These are phyloP conservation scores for Poecilia wingei DNA, from an alignment of 2,797 vertebrate species.

Conservation along the genomic window DNA sequence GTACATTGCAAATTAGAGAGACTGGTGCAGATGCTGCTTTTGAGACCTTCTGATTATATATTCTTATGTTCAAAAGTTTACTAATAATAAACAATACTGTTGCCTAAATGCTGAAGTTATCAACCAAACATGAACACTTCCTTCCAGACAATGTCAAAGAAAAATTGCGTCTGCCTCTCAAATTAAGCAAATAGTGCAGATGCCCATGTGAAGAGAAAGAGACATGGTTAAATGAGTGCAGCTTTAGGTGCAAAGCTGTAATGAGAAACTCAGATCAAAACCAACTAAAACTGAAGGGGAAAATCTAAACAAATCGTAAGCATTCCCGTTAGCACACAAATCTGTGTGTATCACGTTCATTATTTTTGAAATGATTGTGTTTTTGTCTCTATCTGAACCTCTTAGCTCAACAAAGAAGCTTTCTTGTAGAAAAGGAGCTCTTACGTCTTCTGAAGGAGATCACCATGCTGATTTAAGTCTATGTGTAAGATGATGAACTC, in stretches of 20 bases:
- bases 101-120: background rate
- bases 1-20: slow-evolving; percentile 32
- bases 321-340: background rate
- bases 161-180: background rate
- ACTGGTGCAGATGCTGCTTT: slow-evolving; percentile 51
- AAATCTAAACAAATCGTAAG: too few species aligned
- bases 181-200: background rate
- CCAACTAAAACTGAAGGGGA: too few species aligned
- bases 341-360: background rate
- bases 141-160: background rate
- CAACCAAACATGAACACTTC: background rate
- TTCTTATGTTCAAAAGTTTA: background rate
- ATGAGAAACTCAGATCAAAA: too few species aligned
- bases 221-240: too few species aligned
- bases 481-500: background rate
- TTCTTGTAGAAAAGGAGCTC: background rate
- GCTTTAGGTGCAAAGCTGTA: too few species aligned
- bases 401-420: background rate
- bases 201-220: background rate
- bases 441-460: background rate
- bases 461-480: background rate
- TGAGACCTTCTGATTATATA: slow-evolving; percentile 27
- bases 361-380: background rate
- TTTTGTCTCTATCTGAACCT: background rate
- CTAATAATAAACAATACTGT: background rate